Percentiles rank a stretch among this genome's conserved stretches.
These are phyloP conservation scores for Onychostruthus taczanowskii DNA, from an alignment of 2,113 vertebrate species.

Conservation along the genomic window DNA sequence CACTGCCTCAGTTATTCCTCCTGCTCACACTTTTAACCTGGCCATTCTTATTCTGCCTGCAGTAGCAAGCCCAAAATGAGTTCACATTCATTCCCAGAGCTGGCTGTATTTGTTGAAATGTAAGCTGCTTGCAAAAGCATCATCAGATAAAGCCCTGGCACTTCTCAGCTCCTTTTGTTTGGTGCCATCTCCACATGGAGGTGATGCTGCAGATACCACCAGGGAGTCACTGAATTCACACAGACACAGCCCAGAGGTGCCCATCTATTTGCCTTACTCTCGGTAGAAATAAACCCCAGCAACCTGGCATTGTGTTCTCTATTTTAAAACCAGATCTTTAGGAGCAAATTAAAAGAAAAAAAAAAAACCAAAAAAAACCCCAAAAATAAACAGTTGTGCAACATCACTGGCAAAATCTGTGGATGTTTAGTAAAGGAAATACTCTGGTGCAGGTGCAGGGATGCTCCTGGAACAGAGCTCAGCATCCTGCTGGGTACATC, in stretches of 20 bases:
- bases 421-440: background rate
- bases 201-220: background rate
- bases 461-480: background rate
- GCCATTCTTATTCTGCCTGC: background rate
- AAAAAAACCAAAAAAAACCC: background rate
- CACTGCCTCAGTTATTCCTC: background rate
- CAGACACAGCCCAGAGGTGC: background rate
- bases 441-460: background rate
- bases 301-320: background rate
- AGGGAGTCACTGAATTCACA: background rate
- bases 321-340: background rate
- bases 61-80: background rate
- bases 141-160: background rate
- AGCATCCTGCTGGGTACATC: background rate
- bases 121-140: background rate
- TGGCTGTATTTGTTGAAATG: background rate
- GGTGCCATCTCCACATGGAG: background rate
- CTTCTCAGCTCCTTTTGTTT: background rate
- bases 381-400: background rate
- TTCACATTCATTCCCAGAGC: background rate
- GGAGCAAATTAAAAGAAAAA: background rate
- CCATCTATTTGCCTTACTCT: background rate
- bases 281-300: background rate
- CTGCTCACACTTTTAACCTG: background rate
- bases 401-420: background rate